These are phyloP conservation scores for Daubentonia madagascariensis DNA, from an alignment of 2,113 vertebrate genomes.

Conservation along the genomic window DNA sequence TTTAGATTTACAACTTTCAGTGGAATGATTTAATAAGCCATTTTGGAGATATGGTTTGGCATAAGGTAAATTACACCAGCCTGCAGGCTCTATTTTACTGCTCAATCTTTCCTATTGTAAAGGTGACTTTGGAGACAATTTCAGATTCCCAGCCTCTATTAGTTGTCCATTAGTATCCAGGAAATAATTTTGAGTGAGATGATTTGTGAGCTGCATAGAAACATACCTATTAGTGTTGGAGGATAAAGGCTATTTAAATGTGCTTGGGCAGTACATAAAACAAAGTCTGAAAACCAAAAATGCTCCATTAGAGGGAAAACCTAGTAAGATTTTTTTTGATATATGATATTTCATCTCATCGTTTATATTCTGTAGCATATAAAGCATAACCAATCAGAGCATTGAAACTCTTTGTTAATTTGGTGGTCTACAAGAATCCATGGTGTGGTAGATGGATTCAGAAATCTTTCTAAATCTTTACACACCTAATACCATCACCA, in stretches of 20 bases:
- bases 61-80: slow-evolving; percentile 35
- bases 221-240: not conserved
- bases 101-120: not conserved
- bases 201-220: slow-evolving; percentile 44
- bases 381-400: not conserved
- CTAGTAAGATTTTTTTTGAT: slow-evolving; percentile 21
- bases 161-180: slow-evolving; percentile 28
- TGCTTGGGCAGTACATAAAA: not conserved
- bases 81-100: slow-evolving; percentile 33
- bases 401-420: not conserved
- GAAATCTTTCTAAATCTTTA: slow-evolving; percentile 17
- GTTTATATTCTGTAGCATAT: not conserved
- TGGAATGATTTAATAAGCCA: slow-evolving; percentile 52
- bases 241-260: not conserved
- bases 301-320: not conserved
- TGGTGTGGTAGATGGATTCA: not conserved
- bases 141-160: not conserved
- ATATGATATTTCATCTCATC: not conserved
- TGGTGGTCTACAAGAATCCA: not conserved
- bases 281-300: not conserved
- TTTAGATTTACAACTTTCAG: slow-evolving; percentile 55
- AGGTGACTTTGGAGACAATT: slow-evolving; percentile 58
- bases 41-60: slow-evolving; percentile 50
- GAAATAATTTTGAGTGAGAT: slow-evolving; percentile 40
- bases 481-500: not conserved